Evolutionary conservation across 2,797 vertebrate species (phyloP).

Genomic region (Alosa sapidissima): DNA sequence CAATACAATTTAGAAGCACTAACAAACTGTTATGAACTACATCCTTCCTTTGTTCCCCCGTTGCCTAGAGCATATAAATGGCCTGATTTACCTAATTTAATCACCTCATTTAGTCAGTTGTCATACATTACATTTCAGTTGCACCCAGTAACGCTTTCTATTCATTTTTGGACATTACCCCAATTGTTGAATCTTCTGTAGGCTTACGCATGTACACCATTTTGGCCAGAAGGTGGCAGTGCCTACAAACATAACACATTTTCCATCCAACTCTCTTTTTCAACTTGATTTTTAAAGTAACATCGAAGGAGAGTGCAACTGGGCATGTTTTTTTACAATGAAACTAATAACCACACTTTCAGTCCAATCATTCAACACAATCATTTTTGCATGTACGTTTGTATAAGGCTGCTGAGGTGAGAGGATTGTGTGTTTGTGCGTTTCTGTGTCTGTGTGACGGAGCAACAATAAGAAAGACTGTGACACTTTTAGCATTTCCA

Average conservation of each 20-base stretch:
- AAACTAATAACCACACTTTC: not conserved
- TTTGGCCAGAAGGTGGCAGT: constrained; percentile 17
- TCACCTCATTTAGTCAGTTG: not conserved
- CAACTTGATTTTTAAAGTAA: not conserved
- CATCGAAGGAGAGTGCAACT: not conserved
- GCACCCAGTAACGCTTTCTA: not conserved
- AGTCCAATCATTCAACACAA: not conserved
- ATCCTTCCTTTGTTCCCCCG: too few relatives aligned
- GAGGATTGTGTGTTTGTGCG: not conserved
- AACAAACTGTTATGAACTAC: not conserved
- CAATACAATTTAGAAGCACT: not conserved
- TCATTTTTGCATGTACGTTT: not conserved
- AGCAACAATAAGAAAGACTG: constrained; percentile 24
- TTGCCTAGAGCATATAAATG: not conserved
- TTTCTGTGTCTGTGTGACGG: constrained; percentile 37
- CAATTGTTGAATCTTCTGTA: not conserved
- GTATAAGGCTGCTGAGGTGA: not conserved
- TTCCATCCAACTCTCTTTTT: not conserved
- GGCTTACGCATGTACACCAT: not conserved
- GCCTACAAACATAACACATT: not conserved
- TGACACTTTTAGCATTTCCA: constrained; percentile 14
- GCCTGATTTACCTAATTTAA: not conserved
- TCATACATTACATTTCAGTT: not conserved
- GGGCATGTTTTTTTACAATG: constrained; percentile 2
- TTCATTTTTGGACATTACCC: not conserved